Base-by-base conservation (phyloP, 2,888 invertebrate genomes). In the Drosophila sordidula region DNA sequence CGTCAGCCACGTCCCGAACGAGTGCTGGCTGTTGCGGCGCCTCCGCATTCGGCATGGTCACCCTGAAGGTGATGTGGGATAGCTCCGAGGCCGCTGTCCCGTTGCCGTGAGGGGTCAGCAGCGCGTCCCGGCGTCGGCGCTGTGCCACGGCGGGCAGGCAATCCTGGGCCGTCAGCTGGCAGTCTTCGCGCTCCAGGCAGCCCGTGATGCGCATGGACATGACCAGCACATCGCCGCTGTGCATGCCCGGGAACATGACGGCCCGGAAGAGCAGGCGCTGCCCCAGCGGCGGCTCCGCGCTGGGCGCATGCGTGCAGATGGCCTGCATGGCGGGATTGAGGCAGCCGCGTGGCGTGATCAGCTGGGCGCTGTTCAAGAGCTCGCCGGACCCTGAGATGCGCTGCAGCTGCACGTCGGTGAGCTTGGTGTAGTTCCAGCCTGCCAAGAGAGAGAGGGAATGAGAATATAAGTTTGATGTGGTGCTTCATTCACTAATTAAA, bases 161-260 rank as follows among this genome's bases (percentile, higher is more conserved):
- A 29, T 90, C 84, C 39, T 90, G 82, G 0, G 65, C 14, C 36
- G 81, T 83, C 0, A 92, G 87, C 61, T 90, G 87, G 75, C 94
- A 94, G 77, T 94, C 94, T 1, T 90, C 90, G 1, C 92, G 89
- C 59, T 94, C 93, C 42, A 94, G 67, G 70, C 94, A 95, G 1
- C 93, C 95, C 0, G 93, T 91, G 67, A 94, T 92, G 66, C 93
- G 93, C 67, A 94, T 93, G 44, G 93, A 93, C 70, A 95, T 89
- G 2, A 94, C 89, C 90, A 94, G 92, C 75, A 94, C 93, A 59
- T 94, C 94, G 1, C 93, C 94, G 74, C 93, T 93, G 18, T 91
- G 92, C 93, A 94, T 94, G 12, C 93, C 94, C 66, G 94, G 93
- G 79, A 95, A 94, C 92, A 94, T 93, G 42, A 94, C 93, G 1